These are phyloP conservation scores for Lepas anatifera DNA, from an alignment of 2,888 invertebrate genomes.

Conservation along the genomic window DNA sequence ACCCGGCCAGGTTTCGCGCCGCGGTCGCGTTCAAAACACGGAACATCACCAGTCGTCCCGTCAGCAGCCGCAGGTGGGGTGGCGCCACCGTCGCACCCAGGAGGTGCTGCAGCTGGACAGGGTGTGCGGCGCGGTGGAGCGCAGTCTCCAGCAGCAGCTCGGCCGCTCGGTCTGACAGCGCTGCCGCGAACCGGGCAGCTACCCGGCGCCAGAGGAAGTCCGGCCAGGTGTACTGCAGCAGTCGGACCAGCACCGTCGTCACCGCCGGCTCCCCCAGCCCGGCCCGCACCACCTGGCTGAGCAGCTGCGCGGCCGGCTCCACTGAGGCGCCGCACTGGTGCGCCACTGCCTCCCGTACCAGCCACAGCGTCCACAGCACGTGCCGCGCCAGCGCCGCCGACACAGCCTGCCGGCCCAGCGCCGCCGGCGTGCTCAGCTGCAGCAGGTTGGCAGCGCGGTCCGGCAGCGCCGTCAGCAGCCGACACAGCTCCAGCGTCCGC, in stretches of 20 bases:
- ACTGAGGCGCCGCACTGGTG: conserved; percentile 10
- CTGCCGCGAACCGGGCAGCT: not conserved
- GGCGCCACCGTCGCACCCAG: not conserved
- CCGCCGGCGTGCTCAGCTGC: conserved; percentile 42
- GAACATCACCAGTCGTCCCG: conserved; percentile 46
- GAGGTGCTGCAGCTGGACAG: not conserved
- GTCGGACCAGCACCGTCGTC: not conserved
- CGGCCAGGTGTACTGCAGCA: not conserved
- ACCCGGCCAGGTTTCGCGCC: conserved; percentile 48
- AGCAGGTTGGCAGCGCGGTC: conserved; percentile 55
- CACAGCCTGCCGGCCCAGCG: conserved; percentile 46
- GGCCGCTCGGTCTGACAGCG: not conserved
- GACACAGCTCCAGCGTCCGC: conserved; percentile 40
- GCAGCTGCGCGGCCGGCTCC: conserved; percentile 15
- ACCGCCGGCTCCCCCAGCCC: not conserved
- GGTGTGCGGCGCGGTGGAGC: not conserved
- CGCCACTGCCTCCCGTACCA: conserved; percentile 29
- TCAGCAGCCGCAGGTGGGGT: conserved; percentile 43
- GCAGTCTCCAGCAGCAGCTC: not conserved
- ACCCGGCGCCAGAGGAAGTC: not conserved
- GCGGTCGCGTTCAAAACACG: conserved; percentile 41
- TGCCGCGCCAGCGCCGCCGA: conserved; percentile 47
- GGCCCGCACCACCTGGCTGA: not conserved
- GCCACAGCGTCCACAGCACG: conserved; percentile 47
- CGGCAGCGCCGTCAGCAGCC: conserved; percentile 52